phyloP scores from a whole-genome alignment of 2,797 vertebrate species.

The Botia kubotai region DNA sequence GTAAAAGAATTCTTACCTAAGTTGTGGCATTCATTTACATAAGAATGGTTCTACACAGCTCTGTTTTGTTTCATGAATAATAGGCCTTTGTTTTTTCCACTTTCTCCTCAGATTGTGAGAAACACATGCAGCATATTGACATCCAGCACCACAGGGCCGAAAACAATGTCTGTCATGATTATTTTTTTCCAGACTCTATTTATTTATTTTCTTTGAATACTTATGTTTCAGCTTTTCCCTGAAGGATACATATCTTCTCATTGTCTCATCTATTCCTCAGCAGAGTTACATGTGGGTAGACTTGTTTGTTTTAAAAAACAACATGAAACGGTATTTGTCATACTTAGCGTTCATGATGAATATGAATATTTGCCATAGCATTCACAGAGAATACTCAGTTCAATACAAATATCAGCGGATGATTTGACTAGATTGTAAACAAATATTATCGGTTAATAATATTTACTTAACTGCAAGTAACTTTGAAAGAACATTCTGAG shows the following conservation, averaged over 20 bases:
- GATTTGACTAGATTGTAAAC: too few species aligned
- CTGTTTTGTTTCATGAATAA: background rate
- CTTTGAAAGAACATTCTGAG: too few species aligned
- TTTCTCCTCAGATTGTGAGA: background rate
- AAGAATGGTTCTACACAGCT: constrained; percentile 12
- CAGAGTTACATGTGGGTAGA: background rate
- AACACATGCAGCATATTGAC: background rate
- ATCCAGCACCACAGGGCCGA: background rate
- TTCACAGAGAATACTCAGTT: too few species aligned
- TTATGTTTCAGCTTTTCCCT: background rate
- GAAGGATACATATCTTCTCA: too few species aligned
- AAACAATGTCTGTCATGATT: too few species aligned
- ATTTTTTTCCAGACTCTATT: background rate
- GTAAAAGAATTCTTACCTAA: background rate
- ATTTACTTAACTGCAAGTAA: background rate
- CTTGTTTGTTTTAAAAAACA: background rate
- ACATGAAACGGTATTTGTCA: background rate
- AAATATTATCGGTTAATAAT: background rate
- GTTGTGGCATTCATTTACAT: background rate
- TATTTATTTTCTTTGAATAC: background rate
- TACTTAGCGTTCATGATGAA: too few species aligned
- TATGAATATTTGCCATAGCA: too few species aligned
- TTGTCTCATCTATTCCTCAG: background rate
- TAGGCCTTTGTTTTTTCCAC: background rate
- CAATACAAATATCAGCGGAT: too few species aligned